Base-by-base conservation (phyloP, 2,888 invertebrate species). In the Empis livida region DNA sequence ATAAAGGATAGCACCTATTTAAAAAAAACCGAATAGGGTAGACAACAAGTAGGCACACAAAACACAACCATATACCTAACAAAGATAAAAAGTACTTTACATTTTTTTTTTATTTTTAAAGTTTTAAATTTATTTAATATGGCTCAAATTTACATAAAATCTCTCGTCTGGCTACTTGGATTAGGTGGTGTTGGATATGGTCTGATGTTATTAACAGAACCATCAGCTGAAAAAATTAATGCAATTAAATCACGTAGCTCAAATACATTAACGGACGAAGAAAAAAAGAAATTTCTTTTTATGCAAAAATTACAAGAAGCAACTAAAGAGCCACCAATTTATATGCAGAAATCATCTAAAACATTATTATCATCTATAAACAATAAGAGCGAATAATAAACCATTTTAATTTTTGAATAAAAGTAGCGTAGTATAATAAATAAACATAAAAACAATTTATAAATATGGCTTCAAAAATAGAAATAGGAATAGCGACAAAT, bases 121-220 rank as follows among this genome's bases (percentile, higher is more conserved):
- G 39, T 50, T 47, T 38, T 44, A 40, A 46, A 45, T 45, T 45
- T 32, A 51, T 43, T 54, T 43, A 44, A 46, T 35, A 46, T 27
- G 49, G 37, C 43, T 44, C 23, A 60, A 61, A 58, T 58, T 16
- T 67, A 67, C 53, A 49, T 71, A 42, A 68, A 71, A 57, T 75
- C 75, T 32, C 48, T 71, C 46, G 68, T 80, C 63, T 80, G 79
- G 76, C 68, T 81, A 62, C 62, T 73, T 59, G 73, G 75, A 51
- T 74, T 73, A 57, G 75, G 77, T 61, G 74, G 75, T 55, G 53
- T 79, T 51, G 80, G 79, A 56, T 82, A 77, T 63, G 71, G 68
- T 55, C 68, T 82, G 50, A 71, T 80, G 67, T 62, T 72, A 60
- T 59, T 77, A 59, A 71, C 76, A 59, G 69, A 69, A 59, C 77